Base-by-base conservation (phyloP, 1,140 invertebrate genomes). In the Lordiphosa mommai region DNA sequence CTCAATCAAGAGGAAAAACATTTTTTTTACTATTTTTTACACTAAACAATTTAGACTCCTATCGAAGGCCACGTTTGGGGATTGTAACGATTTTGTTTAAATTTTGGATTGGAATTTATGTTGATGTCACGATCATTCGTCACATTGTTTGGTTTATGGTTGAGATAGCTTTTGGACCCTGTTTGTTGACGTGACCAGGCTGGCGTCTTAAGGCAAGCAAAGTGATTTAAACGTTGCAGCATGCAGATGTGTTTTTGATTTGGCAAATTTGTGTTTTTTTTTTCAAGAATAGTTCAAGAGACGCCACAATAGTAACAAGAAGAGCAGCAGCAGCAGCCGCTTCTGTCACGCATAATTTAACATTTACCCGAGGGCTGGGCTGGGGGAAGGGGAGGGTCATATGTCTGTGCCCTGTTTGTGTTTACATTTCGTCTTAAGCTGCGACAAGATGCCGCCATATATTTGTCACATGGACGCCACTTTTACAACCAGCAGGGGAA, bases 401-500 rank as follows among this genome's bases (percentile, higher is more conserved):
- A 43, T 53, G 58, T 61, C 49, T 52, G 41, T 14, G 46, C 17
- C 40, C 40, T 74, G 71, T 76, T 71, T 82, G 70, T 82, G 76
- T 80, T 80, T 80, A 80, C 76, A 80, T 74, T 82, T 82, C 65
- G 67, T 74, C 70, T 80, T 82, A 80, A 71, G 76, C 63, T 57
- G 63, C 60, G 59, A 80, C 70, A 59, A 61, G 64, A 60, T 68
- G 66, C 64, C 64, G 66, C 69, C 59, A 63, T 80, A 82, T 80
- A 82, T 74, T 80, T 82, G 61, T 71, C 76, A 80, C 76, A 80
- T 66, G 76, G 74, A 67, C 70, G 70, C 76, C 74, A 74, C 65
- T 70, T 80, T 69, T 59, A 61, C 52, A 63, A 58, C 37, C 55
- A 41, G 34, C 12, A 14, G 33, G 38, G 38, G 23, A 51, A 40